phyloP scores from a whole-genome alignment of 1,140 invertebrate genomes.

The Ceratina japonica region DNA sequence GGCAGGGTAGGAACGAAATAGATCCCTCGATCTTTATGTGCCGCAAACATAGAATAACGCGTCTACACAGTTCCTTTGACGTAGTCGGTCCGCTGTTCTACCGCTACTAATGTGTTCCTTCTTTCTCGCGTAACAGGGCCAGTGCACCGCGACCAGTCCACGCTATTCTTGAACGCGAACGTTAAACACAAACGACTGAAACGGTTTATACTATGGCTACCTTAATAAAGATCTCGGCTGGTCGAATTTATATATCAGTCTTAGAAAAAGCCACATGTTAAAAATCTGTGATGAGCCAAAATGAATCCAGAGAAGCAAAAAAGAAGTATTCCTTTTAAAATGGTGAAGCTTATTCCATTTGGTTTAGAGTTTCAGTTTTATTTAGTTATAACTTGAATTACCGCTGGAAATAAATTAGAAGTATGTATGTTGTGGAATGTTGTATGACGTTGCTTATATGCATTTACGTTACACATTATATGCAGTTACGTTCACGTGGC shows the following conservation, averaged over 20 bases:
- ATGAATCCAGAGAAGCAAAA: too few relatives aligned
- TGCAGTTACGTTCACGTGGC: too few relatives aligned
- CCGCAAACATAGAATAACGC: not conserved
- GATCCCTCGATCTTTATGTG: not conserved
- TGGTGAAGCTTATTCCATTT: too few relatives aligned
- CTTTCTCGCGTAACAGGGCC: conserved; percentile 34
- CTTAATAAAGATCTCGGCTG: conserved; percentile 38
- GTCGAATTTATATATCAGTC: too few relatives aligned
- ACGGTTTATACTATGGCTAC: conserved; percentile 22
- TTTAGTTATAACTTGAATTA: too few relatives aligned
- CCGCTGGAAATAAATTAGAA: too few relatives aligned
- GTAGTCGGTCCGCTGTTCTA: conserved; percentile 35
- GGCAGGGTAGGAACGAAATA: too few relatives aligned
- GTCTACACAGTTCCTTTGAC: conserved; percentile 21
- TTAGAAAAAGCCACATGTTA: not conserved
- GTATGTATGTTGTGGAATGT: too few relatives aligned
- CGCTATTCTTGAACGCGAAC: conserved; percentile 53
- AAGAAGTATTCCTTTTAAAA: too few relatives aligned
- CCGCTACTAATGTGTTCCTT: conserved; percentile 22
- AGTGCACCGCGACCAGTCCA: conserved; percentile 23
- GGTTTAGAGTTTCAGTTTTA: too few relatives aligned
- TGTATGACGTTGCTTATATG: too few relatives aligned
- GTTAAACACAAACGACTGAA: conserved; percentile 36
- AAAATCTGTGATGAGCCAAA: not conserved
- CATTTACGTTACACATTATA: too few relatives aligned